Percentiles rank a stretch among this genome's conserved stretches.
Conservation (phyloP, 2,113 vertebrate genomes). For the Lonchura striata region DNA sequence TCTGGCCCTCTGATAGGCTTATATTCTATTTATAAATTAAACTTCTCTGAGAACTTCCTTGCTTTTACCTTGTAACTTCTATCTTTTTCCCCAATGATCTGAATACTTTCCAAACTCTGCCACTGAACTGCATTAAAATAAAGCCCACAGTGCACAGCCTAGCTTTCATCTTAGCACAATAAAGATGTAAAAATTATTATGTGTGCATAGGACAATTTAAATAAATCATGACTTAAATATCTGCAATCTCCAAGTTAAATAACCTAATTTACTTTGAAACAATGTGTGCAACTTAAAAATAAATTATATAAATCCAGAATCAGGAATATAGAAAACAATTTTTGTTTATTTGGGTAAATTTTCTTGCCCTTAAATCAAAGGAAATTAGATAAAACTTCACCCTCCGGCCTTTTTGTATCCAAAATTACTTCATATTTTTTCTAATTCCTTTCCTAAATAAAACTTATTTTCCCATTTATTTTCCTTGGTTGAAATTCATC, state of each 20-base stretch:
- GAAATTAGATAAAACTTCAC: slow-evolving; percentile 5
- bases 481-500: neutral
- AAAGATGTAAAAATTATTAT: slow-evolving; percentile 24
- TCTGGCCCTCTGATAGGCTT: neutral
- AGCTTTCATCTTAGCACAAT: slow-evolving; percentile 6
- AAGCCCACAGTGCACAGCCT: neutral
- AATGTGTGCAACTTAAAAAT: slow-evolving; percentile 26
- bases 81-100: neutral
- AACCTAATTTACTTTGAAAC: slow-evolving; percentile 38
- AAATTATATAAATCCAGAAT: neutral
- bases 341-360: slow-evolving; percentile 26
- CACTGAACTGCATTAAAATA: slow-evolving; percentile 7
- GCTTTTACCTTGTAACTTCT: neutral
- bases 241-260: slow-evolving; percentile 28
- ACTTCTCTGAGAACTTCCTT: neutral
- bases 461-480: neutral
- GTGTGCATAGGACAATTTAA: slow-evolving; percentile 27
- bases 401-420: neutral
- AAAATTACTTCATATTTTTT: neutral
- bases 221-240: slow-evolving; percentile 43
- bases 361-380: neutral
- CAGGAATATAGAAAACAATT: neutral
- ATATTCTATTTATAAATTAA: neutral
- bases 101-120: slow-evolving; percentile 3
- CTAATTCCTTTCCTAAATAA: neutral